Base-by-base conservation (phyloP, 2,113 vertebrate genomes). In the Psettodes erumei region DNA sequence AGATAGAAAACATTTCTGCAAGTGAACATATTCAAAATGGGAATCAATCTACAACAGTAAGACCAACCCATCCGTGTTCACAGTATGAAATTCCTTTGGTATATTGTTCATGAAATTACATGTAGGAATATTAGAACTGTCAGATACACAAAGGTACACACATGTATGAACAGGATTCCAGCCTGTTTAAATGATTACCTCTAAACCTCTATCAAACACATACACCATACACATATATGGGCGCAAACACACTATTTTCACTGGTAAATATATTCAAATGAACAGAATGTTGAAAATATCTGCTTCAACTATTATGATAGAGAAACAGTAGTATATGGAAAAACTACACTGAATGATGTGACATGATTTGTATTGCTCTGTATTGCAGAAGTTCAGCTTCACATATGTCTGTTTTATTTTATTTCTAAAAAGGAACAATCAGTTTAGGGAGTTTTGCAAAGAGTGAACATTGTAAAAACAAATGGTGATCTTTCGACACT, bases 1-100 rank as follows among this genome's bases (percentile, higher is more conserved):
- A 43, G 30, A 48, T 43, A 60, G 19, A 75, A 58, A 63, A 67
- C 15, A 50, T 6, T 28, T 64, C 25, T 81, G 59, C 19, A 54
- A 48, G 23, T 59, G 18, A 75, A 62, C 56, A 68, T 45, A 59
- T 32, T 69, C 21, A 45, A 64, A 45, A 78, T 47, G 63, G 68
- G 25, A 79, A 47, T 71, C 51, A 84, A 68, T 66, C 59, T 38
- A 30, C 59, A 53, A 45, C 70, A 47, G 43, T 18, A 42, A 60
- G 37, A 63, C 23, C 38, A 68, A 62, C 32, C 50, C 40, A 23
- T 59, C 50, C n/a, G 9, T 69, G 77, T 69, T 77, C 51, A 27
- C 25, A 62, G 70, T 66, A 8, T 56, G 33, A 59, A 81, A 1
- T 42, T 10, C 58, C 71, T 73, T 45, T 25, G 23, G 19, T 62